Evolutionary conservation across 2,113 vertebrate genomes (phyloP), one percentile per base, ranked within the genome.

Genomic region (Lepisosteus oculatus): DNA sequence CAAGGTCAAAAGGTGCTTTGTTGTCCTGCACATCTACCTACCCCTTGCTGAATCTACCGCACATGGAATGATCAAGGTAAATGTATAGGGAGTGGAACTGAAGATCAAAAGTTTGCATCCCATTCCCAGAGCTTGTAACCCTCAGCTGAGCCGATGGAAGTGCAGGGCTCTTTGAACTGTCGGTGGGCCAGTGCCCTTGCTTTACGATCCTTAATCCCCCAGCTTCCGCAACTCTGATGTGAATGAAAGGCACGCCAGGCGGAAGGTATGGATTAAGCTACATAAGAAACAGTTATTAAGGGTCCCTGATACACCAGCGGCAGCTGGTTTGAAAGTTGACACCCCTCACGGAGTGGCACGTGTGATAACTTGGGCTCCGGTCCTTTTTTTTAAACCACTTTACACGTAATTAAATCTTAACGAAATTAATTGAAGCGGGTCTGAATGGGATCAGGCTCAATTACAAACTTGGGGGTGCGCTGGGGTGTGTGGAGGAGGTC

Each of bases 351-450:
- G 75, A 86, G 85, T 79, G 76, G 76, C 86, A 51, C 47, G 80
- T 84, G 76, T 85, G 85, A 89, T 88, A 88, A 87, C 85, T 89
- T 84, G 80, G 87, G 89, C 84, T 88, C 85, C 9, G 47, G 5
- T 51, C 9, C 2, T 6, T 51, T 6, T 51, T 51, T 5, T 51
- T 9, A 51, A 6, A 51, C 47, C 9, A 51, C 86, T 85, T 85
- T 66, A 73, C 84, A 81, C 86, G 86, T 92, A 91, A 93, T 92
- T 92, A 92, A 90, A 90, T 90, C 87, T 89, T 89, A 88, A 81
- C 85, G 84, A 89, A 90, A 90, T 91, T 91, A 92, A 91, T 88
- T 92, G 85, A 90, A 91, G 89, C 88, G 85, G 84, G 90, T 88
- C 83, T 87, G 86, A 92, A 90, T 89, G 81, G 83, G 86, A 92